Evolutionary conservation across 2,797 vertebrate species (phyloP), one percentile per base, ranked within the genome.

Genomic region (Podarcis lilfordi): DNA sequence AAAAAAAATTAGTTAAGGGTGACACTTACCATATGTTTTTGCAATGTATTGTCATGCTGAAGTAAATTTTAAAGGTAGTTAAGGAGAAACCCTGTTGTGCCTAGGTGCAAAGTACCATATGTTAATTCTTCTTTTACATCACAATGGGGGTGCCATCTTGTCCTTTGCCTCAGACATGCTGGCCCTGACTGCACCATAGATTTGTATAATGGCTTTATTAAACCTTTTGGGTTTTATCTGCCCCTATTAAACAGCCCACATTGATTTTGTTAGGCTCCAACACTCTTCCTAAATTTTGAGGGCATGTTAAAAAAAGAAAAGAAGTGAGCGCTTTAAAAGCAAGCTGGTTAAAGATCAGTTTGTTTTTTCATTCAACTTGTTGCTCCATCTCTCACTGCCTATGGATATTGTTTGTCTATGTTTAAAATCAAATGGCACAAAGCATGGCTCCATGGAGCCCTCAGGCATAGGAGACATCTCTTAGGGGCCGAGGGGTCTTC

Each of bases 81-180:
- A 89, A 88, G 82, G 23, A 90, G 92, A 86, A 88, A 89, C 82
- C 89, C 86, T 90, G 89, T 82, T 91, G 84, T 77, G 89, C 45
- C 79, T 91, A 94, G 90, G 93, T 94, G 88, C 55, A 90, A 77
- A 59, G 19, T 93, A 84, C 90, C 89, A 93, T 91, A 88, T 93
- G 91, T 64, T 87, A 92, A 91, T 81, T 81, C 43, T 85, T 75
- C 89, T 94, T 93, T 88, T 92, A 35, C 86, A 78, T 81, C 80
- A 93, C 45, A 86, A 0, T 82, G 69, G 13, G 27, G 69, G 13
- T 37, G 32, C 35, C 5, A 74, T 74, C 13, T 74, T 74, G 19
- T 74, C 21, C 72, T 74, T 74, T 37, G 72, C 32, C 19, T 74
- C 35, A 74, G 72, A 74, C 35, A 35, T 19, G 9, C 32, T 69